Evolutionary conservation across 2,113 vertebrate species (phyloP), one percentile per base, ranked within the genome.

Genomic region (Agapornis roseicollis): DNA sequence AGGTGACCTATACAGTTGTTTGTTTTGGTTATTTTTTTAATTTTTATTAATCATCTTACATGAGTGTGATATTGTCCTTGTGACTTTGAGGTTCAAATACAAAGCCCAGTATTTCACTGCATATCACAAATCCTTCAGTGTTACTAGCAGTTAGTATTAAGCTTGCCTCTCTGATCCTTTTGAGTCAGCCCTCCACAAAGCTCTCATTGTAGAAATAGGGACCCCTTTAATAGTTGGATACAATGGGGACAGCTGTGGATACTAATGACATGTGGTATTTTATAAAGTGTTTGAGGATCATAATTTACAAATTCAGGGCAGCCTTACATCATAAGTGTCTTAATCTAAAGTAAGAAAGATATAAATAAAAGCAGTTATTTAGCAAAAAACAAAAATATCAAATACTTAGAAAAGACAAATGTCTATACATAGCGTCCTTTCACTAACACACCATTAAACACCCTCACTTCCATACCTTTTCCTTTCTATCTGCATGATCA

Each of bases 281-380:
- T 1, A 3, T 13, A 29, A 63, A 80, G 6, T 11, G 3, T 44
- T 76, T 68, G 23, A 89, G 37, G 12, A 68, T 17, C 1, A 1
- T 6, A 61, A 42, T 13, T 82, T 39, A 29, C 11, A 53, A 49
- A 64, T 53, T 69, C 44, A 69, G 13, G 6, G 58, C 4, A 33
- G 1, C 1, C 5, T 80, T 71, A 47, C 1, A 0, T 17, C 46
- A 80, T 10, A 20, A 29, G 13, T 9, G 3, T 17, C 2, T 72
- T 74, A n/a, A 60, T 20, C 10, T 42, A 63, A 52, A 66, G 2
- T 8, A 74, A 52, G 19, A 63, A 41, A 46, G 44, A 60, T 3
- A 2, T 1, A 85, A 65, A 60, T 42, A 58, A 77, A 89, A 53
- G 2, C 2, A 18, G 11, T 20, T 73, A 17, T 73, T 69, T 10